A percentile compares a stretch with the other conserved stretches of the same genome.
These are phyloP conservation scores for Dasyurus viverrinus DNA, from an alignment of 2,113 vertebrate genomes.

Conservation along the genomic window DNA sequence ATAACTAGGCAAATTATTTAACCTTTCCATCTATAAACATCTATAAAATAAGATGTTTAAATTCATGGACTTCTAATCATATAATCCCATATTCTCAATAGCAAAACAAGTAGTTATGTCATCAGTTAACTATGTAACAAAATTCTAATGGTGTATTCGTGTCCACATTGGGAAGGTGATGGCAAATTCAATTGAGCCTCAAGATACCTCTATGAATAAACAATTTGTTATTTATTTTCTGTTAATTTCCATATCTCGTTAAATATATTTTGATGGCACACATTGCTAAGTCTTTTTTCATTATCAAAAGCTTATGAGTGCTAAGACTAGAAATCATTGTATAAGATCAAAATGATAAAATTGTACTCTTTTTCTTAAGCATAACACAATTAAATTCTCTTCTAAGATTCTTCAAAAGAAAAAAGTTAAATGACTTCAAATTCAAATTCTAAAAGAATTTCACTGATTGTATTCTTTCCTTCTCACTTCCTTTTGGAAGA, in stretches of 20 bases:
- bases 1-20: not conserved
- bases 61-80: not conserved
- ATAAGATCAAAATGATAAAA: not conserved
- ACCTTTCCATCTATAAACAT: too few species aligned
- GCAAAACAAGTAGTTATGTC: not conserved
- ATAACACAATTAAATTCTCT: slow-evolving; percentile 18
- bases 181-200: not conserved
- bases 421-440: not conserved
- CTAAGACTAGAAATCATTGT: slow-evolving; percentile 8
- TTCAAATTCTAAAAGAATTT: slow-evolving; percentile 46
- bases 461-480: not conserved
- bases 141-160: not conserved
- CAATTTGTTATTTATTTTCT: not conserved
- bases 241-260: not conserved
- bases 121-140: not conserved
- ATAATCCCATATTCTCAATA: not conserved
- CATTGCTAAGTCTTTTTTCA: slow-evolving; percentile 17
- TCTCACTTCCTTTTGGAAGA: slow-evolving; percentile 54
- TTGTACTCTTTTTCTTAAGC: slow-evolving; percentile 1
- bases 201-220: not conserved
- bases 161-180: not conserved
- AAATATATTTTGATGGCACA: not conserved
- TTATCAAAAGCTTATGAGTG: slow-evolving; percentile 3
- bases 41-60: not conserved
- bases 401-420: slow-evolving; percentile 5